These are phyloP conservation scores for Stichopus chloronotus DNA, from an alignment of 35 echinoderm and acorn worm species.

Conservation along the genomic window DNA sequence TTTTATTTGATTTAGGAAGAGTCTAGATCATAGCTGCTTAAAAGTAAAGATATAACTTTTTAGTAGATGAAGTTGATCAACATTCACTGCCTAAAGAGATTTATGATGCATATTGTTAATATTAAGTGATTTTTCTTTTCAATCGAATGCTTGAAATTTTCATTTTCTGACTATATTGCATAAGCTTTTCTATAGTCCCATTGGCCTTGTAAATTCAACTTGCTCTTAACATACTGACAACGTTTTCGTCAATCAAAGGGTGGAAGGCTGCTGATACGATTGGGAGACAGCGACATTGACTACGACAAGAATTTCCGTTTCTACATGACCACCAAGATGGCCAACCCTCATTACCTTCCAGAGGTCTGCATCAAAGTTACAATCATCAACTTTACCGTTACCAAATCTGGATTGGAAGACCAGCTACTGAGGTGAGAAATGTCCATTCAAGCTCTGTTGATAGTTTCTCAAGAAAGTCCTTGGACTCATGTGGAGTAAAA, in stretches of 20 bases:
- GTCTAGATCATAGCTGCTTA: neutral
- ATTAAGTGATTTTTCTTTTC: too few relatives aligned
- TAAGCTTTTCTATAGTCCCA: too few relatives aligned
- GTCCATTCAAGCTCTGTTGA: neutral
- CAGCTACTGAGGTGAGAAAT: conserved; percentile 87
- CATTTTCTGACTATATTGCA: too few relatives aligned
- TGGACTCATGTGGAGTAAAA: too few relatives aligned
- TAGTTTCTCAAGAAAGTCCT: too few relatives aligned
- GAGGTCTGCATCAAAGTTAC: conserved; percentile 99
- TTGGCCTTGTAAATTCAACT: too few relatives aligned
- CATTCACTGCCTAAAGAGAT: too few relatives aligned
- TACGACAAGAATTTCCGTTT: conserved; percentile 99
- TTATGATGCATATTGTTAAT: too few relatives aligned
- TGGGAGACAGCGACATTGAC: conserved; percentile 98
- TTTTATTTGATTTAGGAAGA: neutral
- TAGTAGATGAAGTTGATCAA: neutral
- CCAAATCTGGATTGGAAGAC: conserved; percentile 96
- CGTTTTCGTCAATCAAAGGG: conserved; percentile 45
- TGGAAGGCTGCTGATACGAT: conserved; percentile 89
- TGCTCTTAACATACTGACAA: too few relatives aligned
- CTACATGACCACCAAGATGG: conserved; percentile 99
- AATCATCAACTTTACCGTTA: conserved; percentile 99
- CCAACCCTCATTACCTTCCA: conserved; percentile 98
- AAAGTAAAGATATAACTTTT: neutral
- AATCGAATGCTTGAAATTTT: too few relatives aligned